Evolutionary conservation across 2,113 vertebrate species (phyloP).

Genomic region (Actenoides hombroni): DNA sequence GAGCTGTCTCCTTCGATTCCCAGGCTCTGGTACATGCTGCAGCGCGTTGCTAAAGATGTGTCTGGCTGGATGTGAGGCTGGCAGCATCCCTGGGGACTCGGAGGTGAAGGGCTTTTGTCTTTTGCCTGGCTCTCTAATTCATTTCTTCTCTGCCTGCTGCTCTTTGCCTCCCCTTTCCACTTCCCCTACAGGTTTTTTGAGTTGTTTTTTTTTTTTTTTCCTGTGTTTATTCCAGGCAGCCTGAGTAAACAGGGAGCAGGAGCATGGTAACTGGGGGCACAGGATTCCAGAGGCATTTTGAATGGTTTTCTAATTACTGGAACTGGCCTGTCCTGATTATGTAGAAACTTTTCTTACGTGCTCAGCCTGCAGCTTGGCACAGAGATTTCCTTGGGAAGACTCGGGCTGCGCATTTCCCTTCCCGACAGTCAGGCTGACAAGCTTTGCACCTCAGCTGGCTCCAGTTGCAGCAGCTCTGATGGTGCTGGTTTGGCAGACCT

Average conservation of each 20-base stretch:
- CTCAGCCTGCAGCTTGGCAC: background rate
- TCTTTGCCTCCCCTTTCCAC: background rate
- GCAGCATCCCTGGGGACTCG: background rate
- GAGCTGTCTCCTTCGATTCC: conserved; percentile 47
- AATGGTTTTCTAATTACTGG: background rate
- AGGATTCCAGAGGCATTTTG: background rate
- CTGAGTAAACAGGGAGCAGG: background rate
- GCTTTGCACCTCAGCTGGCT: background rate
- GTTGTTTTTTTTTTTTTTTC: background rate
- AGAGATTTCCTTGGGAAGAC: background rate
- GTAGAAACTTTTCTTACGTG: background rate
- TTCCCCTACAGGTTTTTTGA: background rate
- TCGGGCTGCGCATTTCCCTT: background rate
- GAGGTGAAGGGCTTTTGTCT: background rate
- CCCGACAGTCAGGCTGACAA: background rate
- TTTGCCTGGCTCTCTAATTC: background rate
- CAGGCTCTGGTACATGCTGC: background rate
- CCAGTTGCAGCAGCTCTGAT: background rate
- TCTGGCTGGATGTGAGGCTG: background rate
- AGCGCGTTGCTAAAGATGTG: background rate
- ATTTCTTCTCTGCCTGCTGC: background rate
- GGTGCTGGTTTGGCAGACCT: background rate
- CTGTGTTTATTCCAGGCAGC: background rate
- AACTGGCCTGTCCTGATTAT: background rate
- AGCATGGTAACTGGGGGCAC: background rate